Evolutionary conservation across 2,888 invertebrate species (phyloP).

Genomic region (Diogma glabrata): DNA sequence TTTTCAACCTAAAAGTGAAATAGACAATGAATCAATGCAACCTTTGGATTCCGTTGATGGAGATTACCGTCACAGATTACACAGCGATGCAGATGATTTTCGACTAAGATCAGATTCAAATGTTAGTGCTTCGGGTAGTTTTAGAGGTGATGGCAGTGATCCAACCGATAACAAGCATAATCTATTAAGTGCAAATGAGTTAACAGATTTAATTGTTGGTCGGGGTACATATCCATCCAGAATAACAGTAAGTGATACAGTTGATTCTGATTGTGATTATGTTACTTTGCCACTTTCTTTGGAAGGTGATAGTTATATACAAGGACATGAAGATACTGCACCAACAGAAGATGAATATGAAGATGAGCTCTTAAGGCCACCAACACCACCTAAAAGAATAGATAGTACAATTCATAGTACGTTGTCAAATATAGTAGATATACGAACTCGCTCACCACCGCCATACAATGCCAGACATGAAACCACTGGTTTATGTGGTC

Average conservation of each 20-base stretch:
- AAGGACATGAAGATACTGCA: conserved; percentile 47
- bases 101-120: conserved; percentile 65
- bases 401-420: conserved; percentile 45
- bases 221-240: conserved; percentile 62
- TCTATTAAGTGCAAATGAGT: conserved; percentile 67
- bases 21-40: conserved; percentile 29
- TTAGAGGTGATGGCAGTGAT: conserved; percentile 81
- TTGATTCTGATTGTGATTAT: conserved; percentile 84
- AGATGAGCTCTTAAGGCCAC: conserved; percentile 38
- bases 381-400: conserved; percentile 56
- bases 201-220: conserved; percentile 74
- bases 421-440: conserved; percentile 38
- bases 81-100: conserved; percentile 41
- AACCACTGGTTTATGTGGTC: conserved; percentile 40
- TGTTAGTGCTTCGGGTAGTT: conserved; percentile 65
- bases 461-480: conserved; percentile 55
- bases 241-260: conserved; percentile 70
- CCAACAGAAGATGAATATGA: conserved; percentile 45
- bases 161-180: conserved; percentile 68
- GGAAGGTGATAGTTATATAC: conserved; percentile 44
- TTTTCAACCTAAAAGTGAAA: conserved; percentile 43
- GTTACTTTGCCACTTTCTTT: conserved; percentile 59
- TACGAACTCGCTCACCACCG: conserved; percentile 44
- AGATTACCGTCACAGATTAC: conserved; percentile 37
- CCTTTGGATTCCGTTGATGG: conserved; percentile 47